Evolutionary conservation across 2,113 vertebrate genomes (phyloP), one percentile per base, ranked within the genome.

Genomic region (Callithrix jacchus): DNA sequence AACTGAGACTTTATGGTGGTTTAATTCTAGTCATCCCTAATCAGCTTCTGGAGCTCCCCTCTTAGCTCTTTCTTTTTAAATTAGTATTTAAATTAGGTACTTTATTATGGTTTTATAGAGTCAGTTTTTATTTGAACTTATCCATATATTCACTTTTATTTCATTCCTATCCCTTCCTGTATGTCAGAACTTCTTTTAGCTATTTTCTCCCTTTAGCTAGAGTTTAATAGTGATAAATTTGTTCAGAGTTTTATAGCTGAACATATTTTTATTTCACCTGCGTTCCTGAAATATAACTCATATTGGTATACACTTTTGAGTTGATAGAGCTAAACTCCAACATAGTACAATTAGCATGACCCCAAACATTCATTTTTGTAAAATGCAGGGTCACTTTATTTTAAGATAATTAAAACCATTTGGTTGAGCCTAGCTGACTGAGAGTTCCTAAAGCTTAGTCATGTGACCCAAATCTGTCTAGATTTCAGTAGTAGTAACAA

Each of bases 61-160:
- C 87, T 81, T 79, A 85, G 8, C 3, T 61, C 35, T 85, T 11
- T 77, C 7, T 86, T 52, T 86, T 82, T 66, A 89, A 64, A 64
- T 52, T 76, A 52, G 27, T 7, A 74, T 81, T 27, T 85, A 95
- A 89, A 68, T 91, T 71, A 93, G 66, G 84, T 6, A 49, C 2
- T 87, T 96, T 61, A 32, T 47, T 83, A 77, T 45, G 90, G 17
- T 94, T 92, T 96, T 76, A 85, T 42, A 83, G 66, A 95, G 47
- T 94, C 30, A 89, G 32, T 9, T 94, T 95, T 93, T 95, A 74
- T 95, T 79, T 90, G 73, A 85, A 68, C 84, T 89, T 92, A 82
- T 86, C 7, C 42, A 54, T 30, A 68, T 86, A n/a, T 66, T 87
- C 56, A 79, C 4, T 52, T 73, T 85, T 85, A 95, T 88, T 84